Evolutionary conservation across 2,113 vertebrate species (phyloP), one percentile per base, ranked within the genome.

Genomic region (Phyllostomus discolor): DNA sequence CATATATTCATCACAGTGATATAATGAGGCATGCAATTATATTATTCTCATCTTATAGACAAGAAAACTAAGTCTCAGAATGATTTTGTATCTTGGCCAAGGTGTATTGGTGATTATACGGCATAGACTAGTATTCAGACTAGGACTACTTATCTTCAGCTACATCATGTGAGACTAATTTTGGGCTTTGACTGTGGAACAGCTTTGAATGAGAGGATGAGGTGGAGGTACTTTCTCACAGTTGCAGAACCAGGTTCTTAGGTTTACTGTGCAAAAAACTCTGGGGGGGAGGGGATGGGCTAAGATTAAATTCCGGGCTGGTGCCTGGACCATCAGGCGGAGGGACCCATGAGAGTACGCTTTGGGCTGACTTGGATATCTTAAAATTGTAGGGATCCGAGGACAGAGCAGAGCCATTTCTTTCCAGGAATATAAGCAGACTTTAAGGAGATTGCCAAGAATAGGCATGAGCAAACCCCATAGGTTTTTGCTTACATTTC

Each of bases 401-500:
- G 35, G 31, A 41, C 16, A 84, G 67, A 69, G 33, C 48, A 76
- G 50, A 86, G 7, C 6, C 35, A 59, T 35, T 16, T 7, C 0
- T 28, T 82, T n/a, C 41, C 24, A 81, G 43, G 20, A 90, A 90
- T 70, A 31, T 6, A 33, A 87, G 69, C 52, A 66, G 96, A 76
- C 35, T 76, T 97, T 80, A 94, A 87, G 66, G 95, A 79, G 70
- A 41, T 88, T 80, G 28, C 24, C 85, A 82, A 88, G 88, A 91
- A 46, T 0, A 38, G 54, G 93, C 57, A 50, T 15, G 16, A 87
- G 31, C 48, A 57, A 57, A 46, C 16, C 10, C 19, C n/a, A 43
- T 4, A 43, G 41, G 4, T 12, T 95, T 93, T 96, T 98, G 98
- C 99, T 99, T 98, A 99, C 99, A 99, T 99, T 98, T 99, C 99